Evolutionary conservation across 1,140 invertebrate genomes (phyloP).

Genomic region (Drosophila trapezifrons): DNA sequence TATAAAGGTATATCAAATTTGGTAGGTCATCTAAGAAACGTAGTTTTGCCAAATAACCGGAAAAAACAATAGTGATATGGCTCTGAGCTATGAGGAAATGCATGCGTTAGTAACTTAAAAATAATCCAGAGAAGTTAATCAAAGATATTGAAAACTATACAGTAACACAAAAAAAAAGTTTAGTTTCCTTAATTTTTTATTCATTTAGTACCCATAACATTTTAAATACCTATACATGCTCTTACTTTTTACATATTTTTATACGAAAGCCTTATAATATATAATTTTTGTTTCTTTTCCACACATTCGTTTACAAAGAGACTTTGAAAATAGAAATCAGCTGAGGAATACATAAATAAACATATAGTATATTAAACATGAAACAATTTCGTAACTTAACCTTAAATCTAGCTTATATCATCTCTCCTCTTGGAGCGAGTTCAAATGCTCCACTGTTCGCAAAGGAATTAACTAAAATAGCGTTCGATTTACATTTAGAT

Average conservation of each 20-base stretch:
- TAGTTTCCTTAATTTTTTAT: not conserved
- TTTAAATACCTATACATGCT: not conserved
- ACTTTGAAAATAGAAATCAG: not conserved
- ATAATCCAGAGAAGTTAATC: no score
- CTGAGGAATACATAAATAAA: constrained; percentile 12
- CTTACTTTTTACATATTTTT: not conserved
- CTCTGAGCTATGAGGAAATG: no score
- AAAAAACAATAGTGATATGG: no score
- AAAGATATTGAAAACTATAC: no score
- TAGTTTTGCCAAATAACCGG: no score
- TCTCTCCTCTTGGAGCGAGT: not conserved
- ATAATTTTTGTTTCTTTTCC: not conserved
- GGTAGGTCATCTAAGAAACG: no score
- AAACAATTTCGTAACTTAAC: not conserved
- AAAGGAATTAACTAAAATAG: not conserved
- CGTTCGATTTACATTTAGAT: not conserved
- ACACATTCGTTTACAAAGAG: not conserved
- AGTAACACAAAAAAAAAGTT: no score
- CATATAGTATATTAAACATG: not conserved
- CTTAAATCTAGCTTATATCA: not conserved
- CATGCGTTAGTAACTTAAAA: no score
- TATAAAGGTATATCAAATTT: no score
- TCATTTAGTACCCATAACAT: not conserved
- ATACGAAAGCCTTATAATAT: not conserved
- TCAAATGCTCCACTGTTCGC: not conserved